phyloP scores from a whole-genome alignment of 2,888 invertebrate species.

The Hyposoter didymator region DNA sequence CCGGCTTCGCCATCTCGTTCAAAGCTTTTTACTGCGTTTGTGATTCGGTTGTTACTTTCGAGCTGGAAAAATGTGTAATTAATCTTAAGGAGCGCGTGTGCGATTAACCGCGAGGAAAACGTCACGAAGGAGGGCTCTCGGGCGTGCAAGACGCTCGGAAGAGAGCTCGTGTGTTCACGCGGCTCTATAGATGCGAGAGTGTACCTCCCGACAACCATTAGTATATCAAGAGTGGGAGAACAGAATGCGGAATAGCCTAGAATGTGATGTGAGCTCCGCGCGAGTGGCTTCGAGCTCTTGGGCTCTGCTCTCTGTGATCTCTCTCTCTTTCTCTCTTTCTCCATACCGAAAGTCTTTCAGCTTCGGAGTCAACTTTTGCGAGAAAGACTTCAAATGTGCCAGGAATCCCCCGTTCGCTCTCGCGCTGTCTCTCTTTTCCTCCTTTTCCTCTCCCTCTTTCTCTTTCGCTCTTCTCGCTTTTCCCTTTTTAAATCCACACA shows the following conservation, averaged over 20 bases:
- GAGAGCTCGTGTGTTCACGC: conserved; percentile 63
- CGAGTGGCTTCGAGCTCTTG: conserved; percentile 61
- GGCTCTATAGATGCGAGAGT: conserved; percentile 74
- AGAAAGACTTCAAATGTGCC: conserved; percentile 51
- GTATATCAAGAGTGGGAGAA: conserved; percentile 80
- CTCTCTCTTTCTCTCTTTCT: conserved; percentile 38
- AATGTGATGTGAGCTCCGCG: conserved; percentile 82
- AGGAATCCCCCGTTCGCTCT: conserved; percentile 51
- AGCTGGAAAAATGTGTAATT: conserved; percentile 8
- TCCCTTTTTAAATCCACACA: conserved; percentile 27
- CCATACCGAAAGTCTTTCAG: conserved; percentile 47
- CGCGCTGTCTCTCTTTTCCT: conserved; percentile 26
- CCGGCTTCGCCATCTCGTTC: neutral
- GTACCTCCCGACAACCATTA: conserved; percentile 57
- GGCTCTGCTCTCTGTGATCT: conserved; percentile 59
- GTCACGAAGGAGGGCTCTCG: conserved; percentile 29
- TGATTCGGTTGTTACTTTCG: neutral
- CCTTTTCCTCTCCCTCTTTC: conserved; percentile 15
- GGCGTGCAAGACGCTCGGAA: conserved; percentile 29
- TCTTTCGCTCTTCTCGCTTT: conserved; percentile 19
- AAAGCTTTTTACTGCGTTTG: neutral
- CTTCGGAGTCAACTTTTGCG: conserved; percentile 35
- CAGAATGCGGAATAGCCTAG: conserved; percentile 85
- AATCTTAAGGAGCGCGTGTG: conserved; percentile 4
- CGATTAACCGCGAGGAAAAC: conserved; percentile 33